Conservation (phyloP, 2,113 vertebrate species). For the Dendrocopos noguchii region DNA sequence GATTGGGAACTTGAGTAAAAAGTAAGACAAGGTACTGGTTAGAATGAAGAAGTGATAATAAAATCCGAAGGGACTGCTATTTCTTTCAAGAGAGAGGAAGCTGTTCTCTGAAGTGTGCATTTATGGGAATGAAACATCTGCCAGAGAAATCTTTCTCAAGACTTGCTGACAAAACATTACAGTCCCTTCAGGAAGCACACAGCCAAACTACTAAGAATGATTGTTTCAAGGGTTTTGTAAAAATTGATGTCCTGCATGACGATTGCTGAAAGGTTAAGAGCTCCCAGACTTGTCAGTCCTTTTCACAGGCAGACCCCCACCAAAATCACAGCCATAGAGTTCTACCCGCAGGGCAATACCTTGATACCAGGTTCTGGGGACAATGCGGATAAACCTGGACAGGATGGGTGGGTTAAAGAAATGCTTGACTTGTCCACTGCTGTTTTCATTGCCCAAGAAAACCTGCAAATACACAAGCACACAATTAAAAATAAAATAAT, state of each 20-base stretch:
- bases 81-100: background rate
- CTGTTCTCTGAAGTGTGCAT: background rate
- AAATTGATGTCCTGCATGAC: background rate
- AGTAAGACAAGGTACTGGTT: background rate
- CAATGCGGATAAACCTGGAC: constrained; percentile 87
- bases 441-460: constrained; percentile 86
- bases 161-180: background rate
- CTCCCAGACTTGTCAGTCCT: background rate
- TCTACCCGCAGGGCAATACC: constrained; percentile 91
- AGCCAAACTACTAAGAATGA: background rate
- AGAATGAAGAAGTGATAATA: background rate
- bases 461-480: constrained; percentile 77
- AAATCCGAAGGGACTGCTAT: background rate
- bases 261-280: background rate
- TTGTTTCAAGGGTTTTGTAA: background rate
- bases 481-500: background rate
- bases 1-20: background rate
- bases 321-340: constrained; percentile 89
- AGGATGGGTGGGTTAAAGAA: constrained; percentile 91
- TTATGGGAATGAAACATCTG: background rate
- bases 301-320: constrained; percentile 19
- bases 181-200: background rate
- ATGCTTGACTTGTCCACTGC: constrained; percentile 80
- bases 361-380: constrained; percentile 86
- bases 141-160: background rate